Evolutionary conservation across 2,113 vertebrate genomes (phyloP).

Genomic region (Melozone crissalis): DNA sequence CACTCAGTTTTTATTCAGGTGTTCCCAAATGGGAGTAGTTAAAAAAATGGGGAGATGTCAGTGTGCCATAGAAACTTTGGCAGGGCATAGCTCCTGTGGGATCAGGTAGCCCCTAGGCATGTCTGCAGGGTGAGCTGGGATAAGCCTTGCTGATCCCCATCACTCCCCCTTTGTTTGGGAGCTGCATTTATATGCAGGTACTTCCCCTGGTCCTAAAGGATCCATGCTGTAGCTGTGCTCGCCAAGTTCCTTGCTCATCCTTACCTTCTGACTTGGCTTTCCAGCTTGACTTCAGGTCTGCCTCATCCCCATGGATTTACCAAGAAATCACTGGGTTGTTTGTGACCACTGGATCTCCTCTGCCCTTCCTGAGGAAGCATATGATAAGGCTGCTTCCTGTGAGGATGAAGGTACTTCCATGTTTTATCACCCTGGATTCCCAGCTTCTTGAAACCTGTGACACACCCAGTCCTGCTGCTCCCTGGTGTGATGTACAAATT

Average conservation of each 20-base stretch:
- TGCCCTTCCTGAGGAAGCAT: neutral
- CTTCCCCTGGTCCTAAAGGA: neutral
- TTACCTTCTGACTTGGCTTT: neutral
- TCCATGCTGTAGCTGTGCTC: neutral
- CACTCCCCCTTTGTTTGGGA: neutral
- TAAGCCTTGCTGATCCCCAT: neutral
- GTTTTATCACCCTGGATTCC: neutral
- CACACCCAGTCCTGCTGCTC: neutral
- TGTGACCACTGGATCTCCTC: neutral
- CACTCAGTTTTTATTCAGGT: neutral
- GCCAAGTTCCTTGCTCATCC: neutral
- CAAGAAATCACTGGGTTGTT: neutral
- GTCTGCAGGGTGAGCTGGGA: neutral
- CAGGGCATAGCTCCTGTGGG: neutral
- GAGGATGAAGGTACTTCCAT: neutral
- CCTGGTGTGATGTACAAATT: neutral
- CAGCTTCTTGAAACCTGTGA: neutral
- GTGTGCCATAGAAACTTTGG: neutral
- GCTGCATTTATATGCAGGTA: neutral
- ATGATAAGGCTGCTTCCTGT: neutral
- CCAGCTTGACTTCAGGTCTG: neutral
- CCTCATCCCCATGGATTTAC: neutral
- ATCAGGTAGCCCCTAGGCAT: neutral
- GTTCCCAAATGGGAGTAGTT: neutral
- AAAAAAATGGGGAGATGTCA: neutral